Percentiles rank a stretch among this genome's conserved stretches.
Evolutionary conservation across 92 coral and sea anemone species (phyloP).

Genomic region (Porites evermanni): DNA sequence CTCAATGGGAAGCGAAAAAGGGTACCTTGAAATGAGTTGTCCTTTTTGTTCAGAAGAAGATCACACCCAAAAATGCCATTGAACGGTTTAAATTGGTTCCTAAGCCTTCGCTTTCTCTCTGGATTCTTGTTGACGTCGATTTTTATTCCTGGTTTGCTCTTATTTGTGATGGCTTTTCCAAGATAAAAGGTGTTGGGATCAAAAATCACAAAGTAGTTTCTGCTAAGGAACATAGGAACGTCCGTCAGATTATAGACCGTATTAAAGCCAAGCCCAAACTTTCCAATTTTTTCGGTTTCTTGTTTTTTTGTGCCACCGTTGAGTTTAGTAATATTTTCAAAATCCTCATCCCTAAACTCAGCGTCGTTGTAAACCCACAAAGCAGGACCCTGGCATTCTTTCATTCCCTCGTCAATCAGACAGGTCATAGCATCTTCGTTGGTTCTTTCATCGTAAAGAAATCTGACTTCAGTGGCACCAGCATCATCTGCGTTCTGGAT

Average conservation of each 20-base stretch:
- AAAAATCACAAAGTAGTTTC: conserved; percentile 68
- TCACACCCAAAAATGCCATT: conserved; percentile 89
- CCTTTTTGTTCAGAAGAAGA: conserved; percentile 40
- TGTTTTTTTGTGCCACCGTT: conserved; percentile 87
- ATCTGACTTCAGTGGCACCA: conserved; percentile 83
- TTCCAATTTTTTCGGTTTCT: conserved; percentile 86
- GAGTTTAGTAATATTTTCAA: conserved; percentile 81
- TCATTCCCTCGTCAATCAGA: conserved; percentile 86
- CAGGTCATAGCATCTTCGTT: conserved; percentile 72
- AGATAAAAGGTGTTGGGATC: conserved; percentile 89
- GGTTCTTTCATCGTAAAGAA: conserved; percentile 78
- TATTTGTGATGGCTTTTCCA: conserved; percentile 63
- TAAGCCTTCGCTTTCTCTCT: conserved; percentile 55
- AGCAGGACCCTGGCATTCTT: conserved; percentile 89
- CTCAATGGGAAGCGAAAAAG: conserved; percentile 90
- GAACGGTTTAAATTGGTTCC: conserved; percentile 83
- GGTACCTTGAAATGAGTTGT: conserved; percentile 76
- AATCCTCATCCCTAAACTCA: conserved; percentile 82
- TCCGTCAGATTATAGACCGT: conserved; percentile 92
- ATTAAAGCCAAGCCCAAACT: conserved; percentile 93
- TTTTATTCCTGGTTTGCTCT: conserved; percentile 38
- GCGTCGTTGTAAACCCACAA: conserved; percentile 94
- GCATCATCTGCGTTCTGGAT: conserved; percentile 96
- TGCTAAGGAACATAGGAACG: conserved; percentile 89
- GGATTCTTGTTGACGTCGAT: conserved; percentile 32